Base-by-base conservation (phyloP, 2,888 invertebrate genomes). In the Chironomus tentans region DNA sequence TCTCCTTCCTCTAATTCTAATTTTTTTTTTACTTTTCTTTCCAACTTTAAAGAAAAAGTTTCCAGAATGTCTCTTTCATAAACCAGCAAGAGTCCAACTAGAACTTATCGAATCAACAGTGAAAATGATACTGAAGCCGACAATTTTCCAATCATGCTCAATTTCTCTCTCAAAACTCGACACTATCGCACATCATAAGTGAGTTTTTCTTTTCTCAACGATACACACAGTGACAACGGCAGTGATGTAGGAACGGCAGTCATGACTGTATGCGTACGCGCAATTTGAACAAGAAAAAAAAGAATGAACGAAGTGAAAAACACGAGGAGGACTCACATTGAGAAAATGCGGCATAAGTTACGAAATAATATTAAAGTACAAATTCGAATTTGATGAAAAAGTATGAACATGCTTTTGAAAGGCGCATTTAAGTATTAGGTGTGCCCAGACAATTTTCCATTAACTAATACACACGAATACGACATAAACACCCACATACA, bases 401-500 rank as follows among this genome's bases (percentile, higher is more conserved):
- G 38, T 38, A 10, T 38, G 38, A 38, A 10, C 38, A 38, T 38
- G 38, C 38, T 38, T 38, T 4, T 38, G 24, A 62, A 38, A 62
- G 18, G 77, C 77, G 78, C 78, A n/a, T 50, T 50, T 15, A 50
- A 15, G 50, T 50, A 78, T 78, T 77, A 77, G 77, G 77, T 77
- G 77, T 78, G 78, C 76, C 78, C 76, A 77, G 77, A 77, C 78
- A 77, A 61, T 72, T 72, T 72, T 72, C 72, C 72, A 72, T 72
- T 61, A 72, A 62, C 72, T 28, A n/a, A 72, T 28, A 62, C 72
- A 72, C n/a, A 22, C 21, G 4, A 56, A n/a, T 18, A 12, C 18
- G 10, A 46, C 10, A 38, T 18, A 15, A 46, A 38, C 70, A 48
- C 70, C 70, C 47, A 70, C 72, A 18, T 4, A 4, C 24, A 65